Evolutionary conservation across 2,797 vertebrate genomes (phyloP).

Genomic region (Octomys mimax): DNA sequence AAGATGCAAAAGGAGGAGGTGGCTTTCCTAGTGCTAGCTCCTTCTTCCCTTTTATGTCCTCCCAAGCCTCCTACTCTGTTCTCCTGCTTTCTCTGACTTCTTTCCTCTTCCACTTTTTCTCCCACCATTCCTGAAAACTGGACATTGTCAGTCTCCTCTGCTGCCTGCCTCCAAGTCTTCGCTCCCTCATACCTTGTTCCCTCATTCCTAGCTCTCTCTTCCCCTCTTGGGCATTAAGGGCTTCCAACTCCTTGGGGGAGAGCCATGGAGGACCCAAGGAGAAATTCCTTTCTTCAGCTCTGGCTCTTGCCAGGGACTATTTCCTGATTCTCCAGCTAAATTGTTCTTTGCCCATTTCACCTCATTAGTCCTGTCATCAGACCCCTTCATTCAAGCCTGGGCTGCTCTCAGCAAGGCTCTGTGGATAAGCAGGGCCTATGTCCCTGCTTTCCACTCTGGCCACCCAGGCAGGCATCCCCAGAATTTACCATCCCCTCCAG

Average conservation of each 20-base stretch:
- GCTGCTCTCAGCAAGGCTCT: not conserved
- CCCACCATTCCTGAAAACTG: not conserved
- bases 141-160: not conserved
- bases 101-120: not conserved
- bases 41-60: not conserved
- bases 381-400: not conserved
- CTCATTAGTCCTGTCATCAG: conserved; percentile 50
- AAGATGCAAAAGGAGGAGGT: not conserved
- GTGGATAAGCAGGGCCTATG: not conserved
- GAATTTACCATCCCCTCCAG: not conserved
- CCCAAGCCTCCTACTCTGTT: not conserved
- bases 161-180: not conserved
- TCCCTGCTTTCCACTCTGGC: not conserved
- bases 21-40: not conserved
- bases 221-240: not conserved
- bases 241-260: conserved; percentile 4
- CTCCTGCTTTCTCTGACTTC: not conserved
- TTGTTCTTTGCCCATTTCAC: conserved; percentile 31
- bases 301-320: not conserved
- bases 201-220: not conserved
- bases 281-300: not conserved
- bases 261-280: not conserved
- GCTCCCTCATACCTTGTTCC: not conserved
- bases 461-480: not conserved
- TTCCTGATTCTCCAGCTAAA: conserved; percentile 52